phyloP scores from a whole-genome alignment of 2,888 invertebrate species.

The Rhaphigaster nebulosa region DNA sequence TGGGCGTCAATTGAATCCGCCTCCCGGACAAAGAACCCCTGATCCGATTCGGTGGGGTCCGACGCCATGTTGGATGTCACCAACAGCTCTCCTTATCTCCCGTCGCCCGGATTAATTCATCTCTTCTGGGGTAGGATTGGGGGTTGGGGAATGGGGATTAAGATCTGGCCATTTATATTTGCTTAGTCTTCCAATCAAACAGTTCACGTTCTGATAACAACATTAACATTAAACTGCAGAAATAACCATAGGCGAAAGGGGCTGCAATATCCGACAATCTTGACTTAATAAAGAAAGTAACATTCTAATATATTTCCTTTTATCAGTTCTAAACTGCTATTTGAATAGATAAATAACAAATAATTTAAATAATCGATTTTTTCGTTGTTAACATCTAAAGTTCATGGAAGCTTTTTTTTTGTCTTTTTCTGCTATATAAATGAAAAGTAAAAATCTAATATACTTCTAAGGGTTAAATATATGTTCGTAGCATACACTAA shows the following conservation, averaged over 20 bases:
- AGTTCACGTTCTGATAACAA: neutral
- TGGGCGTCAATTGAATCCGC: constrained; percentile 52
- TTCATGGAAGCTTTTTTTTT: too few relatives aligned
- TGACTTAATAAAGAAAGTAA: neutral
- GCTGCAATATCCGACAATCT: neutral
- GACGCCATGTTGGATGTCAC: constrained; percentile 6
- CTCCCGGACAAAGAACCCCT: neutral
- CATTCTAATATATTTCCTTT: neutral
- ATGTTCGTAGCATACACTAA: too few relatives aligned
- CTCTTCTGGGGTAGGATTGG: neutral
- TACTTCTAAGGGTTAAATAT: too few relatives aligned
- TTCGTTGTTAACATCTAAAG: too few relatives aligned
- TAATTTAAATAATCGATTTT: too few relatives aligned
- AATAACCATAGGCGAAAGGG: neutral
- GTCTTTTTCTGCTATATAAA: too few relatives aligned
- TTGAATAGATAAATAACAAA: too few relatives aligned
- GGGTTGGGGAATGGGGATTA: neutral
- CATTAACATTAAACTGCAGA: neutral
- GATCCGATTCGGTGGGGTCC: constrained; percentile 30
- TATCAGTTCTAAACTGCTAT: neutral
- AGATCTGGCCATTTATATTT: neutral
- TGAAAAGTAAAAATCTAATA: too few relatives aligned
- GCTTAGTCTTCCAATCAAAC: neutral
- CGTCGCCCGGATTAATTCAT: neutral
- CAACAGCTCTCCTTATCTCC: constrained; percentile 20